These are phyloP conservation scores for Myotis findleyi DNA, from an alignment of 2,797 vertebrate genomes.

Conservation along the genomic window DNA sequence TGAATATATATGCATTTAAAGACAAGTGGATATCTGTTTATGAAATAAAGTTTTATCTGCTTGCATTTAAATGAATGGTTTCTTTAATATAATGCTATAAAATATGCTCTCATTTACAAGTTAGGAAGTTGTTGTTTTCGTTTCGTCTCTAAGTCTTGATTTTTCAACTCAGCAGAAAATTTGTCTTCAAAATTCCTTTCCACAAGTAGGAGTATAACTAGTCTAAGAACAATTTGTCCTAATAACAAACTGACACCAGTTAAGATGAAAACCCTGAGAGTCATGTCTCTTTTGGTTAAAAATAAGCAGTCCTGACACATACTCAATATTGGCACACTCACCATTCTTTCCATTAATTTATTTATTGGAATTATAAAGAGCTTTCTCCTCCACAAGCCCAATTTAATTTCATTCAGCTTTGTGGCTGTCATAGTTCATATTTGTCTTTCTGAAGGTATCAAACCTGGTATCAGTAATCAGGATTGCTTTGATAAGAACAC, in stretches of 20 bases:
- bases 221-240: conserved; percentile 40
- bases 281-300: conserved; percentile 33
- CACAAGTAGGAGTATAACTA: conserved; percentile 17
- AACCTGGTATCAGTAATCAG: background rate
- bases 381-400: conserved; percentile 2
- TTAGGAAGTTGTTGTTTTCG: background rate
- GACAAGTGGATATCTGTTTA: background rate
- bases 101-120: background rate
- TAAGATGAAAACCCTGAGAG: conserved; percentile 36
- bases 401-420: conserved; percentile 47
- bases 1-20: background rate
- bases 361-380: conserved; percentile 61
- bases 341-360: conserved; percentile 52
- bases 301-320: conserved; percentile 33
- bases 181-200: conserved; percentile 17
- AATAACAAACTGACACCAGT: conserved; percentile 29
- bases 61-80: background rate
- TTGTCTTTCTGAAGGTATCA: conserved; percentile 1
- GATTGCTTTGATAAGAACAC: conserved; percentile 27
- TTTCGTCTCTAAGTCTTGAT: conserved; percentile 40
- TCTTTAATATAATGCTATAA: background rate
- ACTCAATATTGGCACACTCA: background rate
- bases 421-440: conserved; percentile 42
- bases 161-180: conserved; percentile 50
- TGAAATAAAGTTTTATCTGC: background rate